phyloP scores from a whole-genome alignment of 2,888 invertebrate species.

The Caenorhabditis drosophilae region DNA sequence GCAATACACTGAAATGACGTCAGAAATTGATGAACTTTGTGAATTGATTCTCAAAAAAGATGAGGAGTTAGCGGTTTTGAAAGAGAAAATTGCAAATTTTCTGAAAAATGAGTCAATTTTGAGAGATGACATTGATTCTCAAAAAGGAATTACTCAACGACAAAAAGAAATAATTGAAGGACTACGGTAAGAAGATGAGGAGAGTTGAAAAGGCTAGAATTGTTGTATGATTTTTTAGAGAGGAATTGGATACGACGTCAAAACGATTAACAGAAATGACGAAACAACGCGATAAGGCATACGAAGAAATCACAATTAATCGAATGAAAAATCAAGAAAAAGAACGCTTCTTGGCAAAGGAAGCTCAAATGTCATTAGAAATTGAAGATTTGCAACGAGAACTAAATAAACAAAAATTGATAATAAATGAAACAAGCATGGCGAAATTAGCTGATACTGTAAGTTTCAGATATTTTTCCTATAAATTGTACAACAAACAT shows the following conservation, averaged over 20 bases:
- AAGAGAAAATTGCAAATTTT: conserved; percentile 31
- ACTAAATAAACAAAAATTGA: conserved; percentile 43
- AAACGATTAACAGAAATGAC: conserved; percentile 27
- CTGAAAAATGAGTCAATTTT: conserved; percentile 13
- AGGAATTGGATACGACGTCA: conserved; percentile 29
- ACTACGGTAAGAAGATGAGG: conserved; percentile 18
- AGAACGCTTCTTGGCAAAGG: conserved; percentile 37
- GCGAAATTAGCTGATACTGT: conserved; percentile 44
- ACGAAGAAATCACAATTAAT: conserved; percentile 29
- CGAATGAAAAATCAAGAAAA: conserved; percentile 33
- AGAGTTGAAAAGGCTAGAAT: background rate
- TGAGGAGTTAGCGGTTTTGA: conserved; percentile 34
- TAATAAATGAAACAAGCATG: conserved; percentile 41
- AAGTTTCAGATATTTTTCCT: background rate
- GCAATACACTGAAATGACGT: conserved; percentile 52
- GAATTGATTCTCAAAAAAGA: conserved; percentile 39
- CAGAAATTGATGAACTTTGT: conserved; percentile 48
- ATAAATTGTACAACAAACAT: background rate
- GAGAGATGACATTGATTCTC: conserved; percentile 36
- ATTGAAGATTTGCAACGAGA: conserved; percentile 48
- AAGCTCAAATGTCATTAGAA: conserved; percentile 47
- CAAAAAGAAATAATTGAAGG: conserved; percentile 47
- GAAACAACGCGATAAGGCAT: conserved; percentile 23
- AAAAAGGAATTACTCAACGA: conserved; percentile 24
- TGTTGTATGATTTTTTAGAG: conserved; percentile 25